Percentiles rank a stretch among this genome's conserved stretches.
Conservation (phyloP, 2,888 invertebrate species). For the Agriotes lineatus region DNA sequence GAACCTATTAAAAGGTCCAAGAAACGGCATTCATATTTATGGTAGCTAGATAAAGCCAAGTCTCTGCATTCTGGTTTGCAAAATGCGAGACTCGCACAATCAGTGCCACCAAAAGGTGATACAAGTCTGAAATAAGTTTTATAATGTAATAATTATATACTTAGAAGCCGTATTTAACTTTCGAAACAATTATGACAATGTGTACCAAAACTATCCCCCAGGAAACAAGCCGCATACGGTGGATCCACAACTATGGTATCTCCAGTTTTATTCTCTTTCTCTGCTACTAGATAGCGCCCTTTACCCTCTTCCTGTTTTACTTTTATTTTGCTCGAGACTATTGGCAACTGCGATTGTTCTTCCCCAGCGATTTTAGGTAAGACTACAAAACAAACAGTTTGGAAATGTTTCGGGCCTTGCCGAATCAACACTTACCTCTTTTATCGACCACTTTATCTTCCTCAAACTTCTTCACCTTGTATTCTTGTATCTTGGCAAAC, state of each 20-base stretch:
- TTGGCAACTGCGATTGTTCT: slow-evolving; percentile 62
- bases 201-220: slow-evolving; percentile 80
- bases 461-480: slow-evolving; percentile 60
- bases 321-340: slow-evolving; percentile 72
- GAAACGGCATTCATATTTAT: slow-evolving; percentile 81
- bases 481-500: slow-evolving; percentile 64
- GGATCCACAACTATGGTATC: slow-evolving; percentile 79
- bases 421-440: slow-evolving; percentile 35
- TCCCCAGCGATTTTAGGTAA: slow-evolving; percentile 40
- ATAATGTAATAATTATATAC: background rate
- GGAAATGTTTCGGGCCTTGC: background rate
- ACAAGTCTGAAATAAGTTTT: slow-evolving; percentile 65
- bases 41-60: slow-evolving; percentile 75
- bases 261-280: slow-evolving; percentile 73
- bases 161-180: slow-evolving; percentile 67
- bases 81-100: slow-evolving; percentile 83
- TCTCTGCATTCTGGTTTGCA: slow-evolving; percentile 78
- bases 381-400: slow-evolving; percentile 25
- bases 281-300: slow-evolving; percentile 80
- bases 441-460: slow-evolving; percentile 44
- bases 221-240: slow-evolving; percentile 80
- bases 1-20: slow-evolving; percentile 80
- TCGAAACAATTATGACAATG: slow-evolving; percentile 86
- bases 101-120: slow-evolving; percentile 78
- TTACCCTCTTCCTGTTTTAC: slow-evolving; percentile 72